A percentile compares a stretch with the other conserved stretches of the same genome.
phyloP scores from a whole-genome alignment of 2,113 vertebrate genomes.

The Varanus komodoensis region DNA sequence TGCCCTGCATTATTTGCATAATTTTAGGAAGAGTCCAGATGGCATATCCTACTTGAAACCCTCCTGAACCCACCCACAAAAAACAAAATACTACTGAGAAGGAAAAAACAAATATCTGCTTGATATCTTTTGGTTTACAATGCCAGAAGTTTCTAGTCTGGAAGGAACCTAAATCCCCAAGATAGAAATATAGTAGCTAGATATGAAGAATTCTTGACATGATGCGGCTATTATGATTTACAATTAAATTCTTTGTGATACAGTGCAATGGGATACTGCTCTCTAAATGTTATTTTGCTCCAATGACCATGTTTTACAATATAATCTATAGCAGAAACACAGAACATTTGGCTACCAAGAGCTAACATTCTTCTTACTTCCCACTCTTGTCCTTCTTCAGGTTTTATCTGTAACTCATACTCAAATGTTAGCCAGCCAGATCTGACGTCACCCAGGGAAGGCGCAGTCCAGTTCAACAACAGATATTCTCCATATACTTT shows the following conservation, averaged over 20 bases:
- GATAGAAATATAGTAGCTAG: background rate
- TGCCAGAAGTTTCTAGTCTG: background rate
- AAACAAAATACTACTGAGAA: no score
- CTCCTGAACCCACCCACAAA: no score
- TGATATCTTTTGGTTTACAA: no score
- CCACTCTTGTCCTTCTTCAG: constrained; percentile 79
- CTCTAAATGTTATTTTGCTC: background rate
- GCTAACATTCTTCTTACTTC: constrained; percentile 75
- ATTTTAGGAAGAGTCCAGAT: no score
- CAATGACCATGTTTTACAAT: background rate
- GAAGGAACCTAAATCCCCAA: background rate
- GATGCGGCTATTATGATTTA: background rate
- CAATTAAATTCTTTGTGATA: background rate
- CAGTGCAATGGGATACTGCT: background rate
- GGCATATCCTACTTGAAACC: no score
- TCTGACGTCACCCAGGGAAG: constrained; percentile 79
- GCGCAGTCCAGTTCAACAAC: constrained; percentile 82
- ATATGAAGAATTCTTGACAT: background rate
- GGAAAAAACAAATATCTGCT: no score
- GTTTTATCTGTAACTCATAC: constrained; percentile 84
- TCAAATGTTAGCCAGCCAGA: constrained; percentile 89
- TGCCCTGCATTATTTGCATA: no score
- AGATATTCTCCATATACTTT: constrained; percentile 76
- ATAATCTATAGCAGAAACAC: background rate
- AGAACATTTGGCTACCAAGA: background rate